Evolutionary conservation across 2,113 vertebrate species (phyloP).

Genomic region (Tautogolabrus adspersus): DNA sequence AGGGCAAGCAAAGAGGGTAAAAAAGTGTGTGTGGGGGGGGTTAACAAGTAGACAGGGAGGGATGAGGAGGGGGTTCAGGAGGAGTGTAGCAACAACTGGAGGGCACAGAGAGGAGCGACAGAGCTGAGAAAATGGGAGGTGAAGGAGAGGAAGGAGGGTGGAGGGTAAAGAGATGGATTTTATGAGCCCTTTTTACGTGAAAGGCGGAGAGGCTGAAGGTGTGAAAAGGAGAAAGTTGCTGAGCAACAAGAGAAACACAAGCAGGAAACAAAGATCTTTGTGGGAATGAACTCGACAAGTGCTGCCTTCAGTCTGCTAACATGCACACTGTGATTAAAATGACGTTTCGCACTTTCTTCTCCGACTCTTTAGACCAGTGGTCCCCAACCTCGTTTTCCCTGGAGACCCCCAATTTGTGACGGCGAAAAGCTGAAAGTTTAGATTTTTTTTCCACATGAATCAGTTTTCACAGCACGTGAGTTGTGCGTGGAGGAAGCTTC

Average conservation of each 20-base stretch:
- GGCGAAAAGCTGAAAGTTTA: too few relatives aligned
- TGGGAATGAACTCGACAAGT: too few relatives aligned
- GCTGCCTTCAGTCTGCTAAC: too few relatives aligned
- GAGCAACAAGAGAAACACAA: slow-evolving; percentile 21
- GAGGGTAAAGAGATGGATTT: slow-evolving; percentile 55
- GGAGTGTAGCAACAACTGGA: slow-evolving; percentile 31
- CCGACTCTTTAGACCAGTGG: too few relatives aligned
- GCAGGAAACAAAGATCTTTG: neutral
- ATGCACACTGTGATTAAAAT: too few relatives aligned
- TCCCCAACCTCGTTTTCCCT: too few relatives aligned
- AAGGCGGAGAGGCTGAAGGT: slow-evolving; percentile 30
- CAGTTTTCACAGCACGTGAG: too few relatives aligned
- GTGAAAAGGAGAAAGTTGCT: slow-evolving; percentile 31
- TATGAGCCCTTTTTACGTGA: slow-evolving; percentile 52
- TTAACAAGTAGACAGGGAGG: slow-evolving; percentile 31
- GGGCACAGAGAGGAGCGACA: slow-evolving; percentile 39
- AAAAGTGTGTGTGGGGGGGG: neutral
- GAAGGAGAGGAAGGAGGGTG: neutral
- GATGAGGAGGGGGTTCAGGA: slow-evolving; percentile 7
- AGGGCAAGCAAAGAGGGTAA: slow-evolving; percentile 10
- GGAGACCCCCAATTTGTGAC: too few relatives aligned
- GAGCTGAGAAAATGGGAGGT: slow-evolving; percentile 8
- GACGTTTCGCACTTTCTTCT: too few relatives aligned
- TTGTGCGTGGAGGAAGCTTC: too few relatives aligned
- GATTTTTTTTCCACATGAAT: too few relatives aligned